Evolutionary conservation across 2,113 vertebrate genomes (phyloP).

Genomic region (Peromyscus maniculatus): DNA sequence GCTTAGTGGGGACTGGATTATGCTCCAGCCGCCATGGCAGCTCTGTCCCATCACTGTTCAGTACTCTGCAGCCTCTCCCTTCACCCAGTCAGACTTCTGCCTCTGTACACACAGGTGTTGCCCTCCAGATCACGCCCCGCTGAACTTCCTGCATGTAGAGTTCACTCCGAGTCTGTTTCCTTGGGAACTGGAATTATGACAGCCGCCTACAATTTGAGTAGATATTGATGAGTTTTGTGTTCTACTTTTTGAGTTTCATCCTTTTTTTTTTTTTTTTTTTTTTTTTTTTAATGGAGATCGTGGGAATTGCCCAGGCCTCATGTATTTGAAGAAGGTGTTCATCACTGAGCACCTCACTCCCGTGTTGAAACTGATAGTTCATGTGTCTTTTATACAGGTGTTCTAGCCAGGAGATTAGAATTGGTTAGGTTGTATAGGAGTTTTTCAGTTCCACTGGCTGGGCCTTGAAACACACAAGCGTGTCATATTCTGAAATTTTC

Average conservation of each 20-base stretch:
- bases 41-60: background rate
- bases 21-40: background rate
- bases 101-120: background rate
- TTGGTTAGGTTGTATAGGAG: conserved; percentile 34
- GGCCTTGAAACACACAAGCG: background rate
- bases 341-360: background rate
- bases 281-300: background rate
- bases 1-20: background rate
- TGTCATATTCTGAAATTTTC: conserved; percentile 33
- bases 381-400: conserved; percentile 10
- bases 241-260: conserved; percentile 37
- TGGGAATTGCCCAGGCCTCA: background rate
- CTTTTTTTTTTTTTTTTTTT: background rate
- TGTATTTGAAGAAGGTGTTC: background rate
- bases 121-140: background rate
- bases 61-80: background rate
- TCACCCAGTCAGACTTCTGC: background rate
- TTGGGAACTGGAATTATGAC: conserved; percentile 57
- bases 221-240: background rate
- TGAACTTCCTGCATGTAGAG: background rate
- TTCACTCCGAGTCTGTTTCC: conserved; percentile 40
- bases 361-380: background rate
- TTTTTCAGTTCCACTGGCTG: conserved; percentile 3
- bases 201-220: conserved; percentile 32
- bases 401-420: conserved; percentile 24